These are phyloP conservation scores for Electrona antarctica DNA, from an alignment of 2,113 vertebrate genomes.

Conservation along the genomic window DNA sequence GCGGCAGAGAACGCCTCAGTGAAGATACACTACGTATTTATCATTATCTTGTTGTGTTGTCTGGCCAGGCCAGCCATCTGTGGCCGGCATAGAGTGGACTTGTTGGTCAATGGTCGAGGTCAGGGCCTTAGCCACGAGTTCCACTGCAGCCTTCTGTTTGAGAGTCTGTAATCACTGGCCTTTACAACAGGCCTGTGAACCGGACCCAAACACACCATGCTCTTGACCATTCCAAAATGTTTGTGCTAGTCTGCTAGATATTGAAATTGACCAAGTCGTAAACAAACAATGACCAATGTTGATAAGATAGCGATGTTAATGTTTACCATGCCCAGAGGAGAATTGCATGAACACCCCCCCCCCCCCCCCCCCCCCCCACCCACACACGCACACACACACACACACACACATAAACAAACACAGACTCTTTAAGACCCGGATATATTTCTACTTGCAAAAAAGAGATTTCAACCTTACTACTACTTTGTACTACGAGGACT, in stretches of 20 bases:
- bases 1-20: slow-evolving; percentile 16
- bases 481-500: too few relatives aligned
- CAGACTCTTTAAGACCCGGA: neutral
- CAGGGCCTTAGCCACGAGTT: slow-evolving; percentile 17
- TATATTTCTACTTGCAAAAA: too few relatives aligned
- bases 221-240: too few relatives aligned
- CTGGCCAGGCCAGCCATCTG: slow-evolving; percentile 55
- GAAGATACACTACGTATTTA: slow-evolving; percentile 31
- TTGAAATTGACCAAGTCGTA: slow-evolving; percentile 37
- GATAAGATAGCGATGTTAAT: slow-evolving; percentile 50
- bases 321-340: slow-evolving; percentile 31
- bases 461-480: too few relatives aligned
- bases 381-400: slow-evolving; percentile 7
- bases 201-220: too few relatives aligned
- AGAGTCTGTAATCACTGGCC: too few relatives aligned
- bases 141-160: neutral
- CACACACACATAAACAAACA: neutral
- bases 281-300: slow-evolving; percentile 27
- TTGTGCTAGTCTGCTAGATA: slow-evolving; percentile 24
- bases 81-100: slow-evolving; percentile 47
- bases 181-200: too few relatives aligned
- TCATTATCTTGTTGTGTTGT: slow-evolving; percentile 54
- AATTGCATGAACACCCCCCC: neutral
- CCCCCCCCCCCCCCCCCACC: neutral
- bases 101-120: slow-evolving; percentile 60